Base-by-base conservation (phyloP, 2,888 invertebrate genomes). In the Amitus sp. region DNA sequence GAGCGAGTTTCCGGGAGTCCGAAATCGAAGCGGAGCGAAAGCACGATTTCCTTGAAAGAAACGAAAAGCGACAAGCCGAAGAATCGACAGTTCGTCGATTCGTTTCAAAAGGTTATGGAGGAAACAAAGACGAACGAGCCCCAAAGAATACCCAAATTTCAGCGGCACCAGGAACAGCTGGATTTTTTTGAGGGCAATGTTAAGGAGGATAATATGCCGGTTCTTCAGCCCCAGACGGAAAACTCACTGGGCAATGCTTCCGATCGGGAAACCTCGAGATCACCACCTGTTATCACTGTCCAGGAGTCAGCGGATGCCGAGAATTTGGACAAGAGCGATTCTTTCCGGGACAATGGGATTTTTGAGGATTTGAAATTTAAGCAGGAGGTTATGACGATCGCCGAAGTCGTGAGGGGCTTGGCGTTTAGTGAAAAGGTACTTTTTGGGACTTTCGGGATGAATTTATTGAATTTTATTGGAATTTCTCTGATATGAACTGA, bases 341-440 rank as follows among this genome's bases (percentile, higher is more conserved):
- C 48, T 17, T 56, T 65, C 2, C 67, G 61, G 3, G 66, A 66
- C 19, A 52, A 68, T n/a, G 40, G 47, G 33, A 19, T 55, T 18
- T 42, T 57, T 9, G 67, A 68, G n/a, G 39, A 42, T 15, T 65
- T 27, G 5, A 73, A 71, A 27, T 43, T 54, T 20, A 46, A 65
- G 27, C 57, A 70, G 13, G 65, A 68, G 17, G 78, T 74, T 27
- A 72, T 76, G 62, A 77, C 78, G 6, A 72, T 80, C 50, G 75
- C 76, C 13, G 78, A 78, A 54, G 74, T 80, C 40, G 76, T 82
- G 20, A 71, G 70, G 10, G 75, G 79, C 50, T 63, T 82, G 67
- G 82, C 78, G 27, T 82, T 80, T 67, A 81, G 82, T 52, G 79
- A 82, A 57, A 81, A 82, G 79, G 82, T 81, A 67, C n/a, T n/a